A percentile compares a stretch with the other conserved stretches of the same genome.
Evolutionary conservation across 2,113 vertebrate genomes (phyloP).

Genomic region (Melanostigma gelatinosum): DNA sequence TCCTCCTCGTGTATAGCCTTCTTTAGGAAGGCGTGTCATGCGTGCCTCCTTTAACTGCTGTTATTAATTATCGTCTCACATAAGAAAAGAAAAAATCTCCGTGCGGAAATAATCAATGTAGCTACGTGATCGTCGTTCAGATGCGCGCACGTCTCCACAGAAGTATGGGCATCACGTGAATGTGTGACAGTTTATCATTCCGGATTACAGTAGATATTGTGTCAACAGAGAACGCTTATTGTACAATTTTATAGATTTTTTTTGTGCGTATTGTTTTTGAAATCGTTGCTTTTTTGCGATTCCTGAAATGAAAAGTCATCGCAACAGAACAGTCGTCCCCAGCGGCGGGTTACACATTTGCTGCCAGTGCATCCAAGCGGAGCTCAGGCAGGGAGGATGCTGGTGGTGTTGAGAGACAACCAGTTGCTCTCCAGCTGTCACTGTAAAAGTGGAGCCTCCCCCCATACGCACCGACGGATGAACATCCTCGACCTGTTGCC

Average conservation of each 20-base stretch:
- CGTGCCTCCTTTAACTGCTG: not conserved
- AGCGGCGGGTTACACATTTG: conserved; percentile 33
- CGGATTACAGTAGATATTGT: not conserved
- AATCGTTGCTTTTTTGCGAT: not conserved
- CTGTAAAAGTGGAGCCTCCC: conserved; percentile 66
- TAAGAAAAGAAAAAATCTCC: not conserved
- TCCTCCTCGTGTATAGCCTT: conserved; percentile 12
- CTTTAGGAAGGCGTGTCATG: not conserved
- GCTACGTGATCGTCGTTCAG: not conserved
- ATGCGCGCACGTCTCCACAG: conserved; percentile 11
- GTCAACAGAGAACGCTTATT: not conserved
- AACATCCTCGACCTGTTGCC: conserved; percentile 76
- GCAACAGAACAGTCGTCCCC: conserved; percentile 16
- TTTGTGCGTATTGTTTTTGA: not conserved
- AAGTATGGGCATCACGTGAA: conserved; percentile 1
- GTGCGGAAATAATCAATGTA: not conserved
- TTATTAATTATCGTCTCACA: not conserved
- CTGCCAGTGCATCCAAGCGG: conserved; percentile 61
- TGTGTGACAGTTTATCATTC: conserved; percentile 13
- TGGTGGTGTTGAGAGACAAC: conserved; percentile 70
- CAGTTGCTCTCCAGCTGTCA: conserved; percentile 79
- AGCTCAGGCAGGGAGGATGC: conserved; percentile 66
- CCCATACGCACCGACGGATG: conserved; percentile 50
- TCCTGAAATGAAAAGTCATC: conserved; percentile 10
- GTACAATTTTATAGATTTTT: not conserved